A percentile compares a stretch with the other conserved stretches of the same genome.
These are phyloP conservation scores for Pteropus alecto DNA, from an alignment of 2,113 vertebrate species.

Conservation along the genomic window DNA sequence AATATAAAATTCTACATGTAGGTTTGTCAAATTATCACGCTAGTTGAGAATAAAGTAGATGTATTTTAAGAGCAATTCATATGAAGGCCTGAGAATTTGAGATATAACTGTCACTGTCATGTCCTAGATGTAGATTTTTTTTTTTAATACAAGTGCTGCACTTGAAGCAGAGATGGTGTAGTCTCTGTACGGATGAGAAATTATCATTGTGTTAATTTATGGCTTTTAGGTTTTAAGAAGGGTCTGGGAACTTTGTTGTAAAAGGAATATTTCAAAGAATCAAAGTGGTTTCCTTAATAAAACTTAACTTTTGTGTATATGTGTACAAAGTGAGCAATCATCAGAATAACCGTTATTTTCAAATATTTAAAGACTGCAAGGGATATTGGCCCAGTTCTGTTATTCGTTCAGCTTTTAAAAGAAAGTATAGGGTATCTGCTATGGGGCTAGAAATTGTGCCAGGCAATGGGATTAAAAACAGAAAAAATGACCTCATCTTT, in stretches of 20 bases:
- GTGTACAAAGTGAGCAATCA: not conserved
- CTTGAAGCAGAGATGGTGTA: not conserved
- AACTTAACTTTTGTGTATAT: not conserved
- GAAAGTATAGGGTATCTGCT: not conserved
- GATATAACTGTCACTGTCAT: not conserved
- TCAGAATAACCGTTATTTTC: slow-evolving; percentile 18
- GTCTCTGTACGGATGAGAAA: not conserved
- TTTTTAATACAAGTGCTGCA: not conserved
- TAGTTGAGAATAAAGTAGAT: not conserved
- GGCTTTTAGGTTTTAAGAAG: not conserved
- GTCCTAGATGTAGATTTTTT: not conserved
- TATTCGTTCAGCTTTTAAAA: not conserved
- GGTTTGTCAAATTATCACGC: not conserved
- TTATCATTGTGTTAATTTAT: not conserved
- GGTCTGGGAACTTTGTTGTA: not conserved
- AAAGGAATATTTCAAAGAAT: not conserved
- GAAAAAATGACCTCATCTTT: not conserved
- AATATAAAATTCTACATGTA: not conserved
- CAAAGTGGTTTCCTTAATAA: not conserved
- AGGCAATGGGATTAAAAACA: not conserved
- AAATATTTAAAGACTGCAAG: not conserved
- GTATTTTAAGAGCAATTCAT: not conserved
- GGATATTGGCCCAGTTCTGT: not conserved
- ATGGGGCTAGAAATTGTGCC: not conserved
- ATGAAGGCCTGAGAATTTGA: not conserved